phyloP scores from a whole-genome alignment of 2,888 invertebrate genomes.

The Euproctis similis region DNA sequence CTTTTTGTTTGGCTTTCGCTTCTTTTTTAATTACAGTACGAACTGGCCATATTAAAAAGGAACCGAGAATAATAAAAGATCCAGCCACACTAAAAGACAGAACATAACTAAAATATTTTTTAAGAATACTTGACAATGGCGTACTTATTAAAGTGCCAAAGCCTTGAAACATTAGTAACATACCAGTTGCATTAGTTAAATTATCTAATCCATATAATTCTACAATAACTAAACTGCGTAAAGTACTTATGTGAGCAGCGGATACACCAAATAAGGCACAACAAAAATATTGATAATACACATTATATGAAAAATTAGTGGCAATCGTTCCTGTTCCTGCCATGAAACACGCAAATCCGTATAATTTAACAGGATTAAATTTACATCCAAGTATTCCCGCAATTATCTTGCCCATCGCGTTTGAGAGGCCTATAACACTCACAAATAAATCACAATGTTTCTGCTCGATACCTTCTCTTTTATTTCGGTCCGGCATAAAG shows the following conservation, averaged over 20 bases:
- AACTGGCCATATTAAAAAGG: constrained; percentile 38
- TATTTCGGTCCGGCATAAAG: constrained; percentile 48
- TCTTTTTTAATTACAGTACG: constrained; percentile 26
- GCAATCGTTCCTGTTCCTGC: constrained; percentile 42
- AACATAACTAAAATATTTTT: constrained; percentile 40
- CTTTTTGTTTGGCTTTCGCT: not conserved
- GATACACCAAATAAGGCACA: constrained; percentile 50
- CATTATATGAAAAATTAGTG: constrained; percentile 42
- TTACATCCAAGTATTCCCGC: constrained; percentile 46
- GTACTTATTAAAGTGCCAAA: constrained; percentile 55
- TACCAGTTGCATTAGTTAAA: constrained; percentile 61
- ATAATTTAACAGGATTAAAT: constrained; percentile 39
- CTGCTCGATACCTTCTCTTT: constrained; percentile 36
- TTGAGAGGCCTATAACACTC: constrained; percentile 51
- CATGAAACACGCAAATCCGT: constrained; percentile 24
- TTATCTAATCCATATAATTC: constrained; percentile 56
- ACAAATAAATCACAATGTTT: constrained; percentile 48
- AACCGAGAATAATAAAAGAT: constrained; percentile 40
- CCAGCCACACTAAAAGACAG: constrained; percentile 52
- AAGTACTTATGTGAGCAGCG: constrained; percentile 38
- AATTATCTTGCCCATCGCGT: constrained; percentile 43
- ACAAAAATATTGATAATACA: constrained; percentile 51
- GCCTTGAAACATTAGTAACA: constrained; percentile 58
- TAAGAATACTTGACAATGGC: constrained; percentile 47
- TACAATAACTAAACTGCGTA: constrained; percentile 54